phyloP scores from a whole-genome alignment of 2,888 invertebrate genomes.

The Epirrhoe tristata region DNA sequence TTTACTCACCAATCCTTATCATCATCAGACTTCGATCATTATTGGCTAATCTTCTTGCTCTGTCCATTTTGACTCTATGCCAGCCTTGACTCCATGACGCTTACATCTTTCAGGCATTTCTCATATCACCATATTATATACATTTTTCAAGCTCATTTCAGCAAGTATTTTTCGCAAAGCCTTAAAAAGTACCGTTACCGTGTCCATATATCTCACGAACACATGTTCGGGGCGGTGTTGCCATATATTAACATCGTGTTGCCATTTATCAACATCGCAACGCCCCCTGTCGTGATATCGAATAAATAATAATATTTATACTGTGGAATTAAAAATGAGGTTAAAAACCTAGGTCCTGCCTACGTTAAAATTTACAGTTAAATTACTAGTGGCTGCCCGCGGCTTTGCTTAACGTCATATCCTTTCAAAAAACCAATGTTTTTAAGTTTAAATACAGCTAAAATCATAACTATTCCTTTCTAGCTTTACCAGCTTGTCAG shows the following conservation, averaged over 20 bases:
- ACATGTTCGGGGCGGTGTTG: conserved; percentile 53
- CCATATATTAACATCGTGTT: conserved; percentile 28
- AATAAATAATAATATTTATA: conserved; percentile 27
- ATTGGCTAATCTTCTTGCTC: too few species aligned
- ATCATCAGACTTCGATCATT: too few species aligned
- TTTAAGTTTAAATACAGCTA: too few species aligned
- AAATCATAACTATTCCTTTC: too few species aligned
- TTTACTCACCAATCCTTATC: too few species aligned
- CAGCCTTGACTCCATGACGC: too few species aligned
- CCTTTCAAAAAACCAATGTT: too few species aligned
- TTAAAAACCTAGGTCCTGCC: conserved; percentile 10
- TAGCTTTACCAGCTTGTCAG: too few species aligned
- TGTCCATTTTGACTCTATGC: too few species aligned
- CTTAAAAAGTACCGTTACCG: conserved; percentile 12
- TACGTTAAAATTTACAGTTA: not conserved
- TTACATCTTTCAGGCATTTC: too few species aligned
- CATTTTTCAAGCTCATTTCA: not conserved
- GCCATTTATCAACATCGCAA: conserved; percentile 36
- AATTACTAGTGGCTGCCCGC: not conserved
- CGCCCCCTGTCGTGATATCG: conserved; percentile 37
- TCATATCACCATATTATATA: too few species aligned
- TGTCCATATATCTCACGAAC: conserved; percentile 45
- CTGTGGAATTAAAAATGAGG: conserved; percentile 3
- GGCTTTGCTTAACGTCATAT: too few species aligned
- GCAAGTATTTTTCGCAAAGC: conserved; percentile 44